Evolutionary conservation across 2,888 invertebrate genomes (phyloP), one percentile per base, ranked within the genome.

Genomic region (Thymelicus acteon): DNA sequence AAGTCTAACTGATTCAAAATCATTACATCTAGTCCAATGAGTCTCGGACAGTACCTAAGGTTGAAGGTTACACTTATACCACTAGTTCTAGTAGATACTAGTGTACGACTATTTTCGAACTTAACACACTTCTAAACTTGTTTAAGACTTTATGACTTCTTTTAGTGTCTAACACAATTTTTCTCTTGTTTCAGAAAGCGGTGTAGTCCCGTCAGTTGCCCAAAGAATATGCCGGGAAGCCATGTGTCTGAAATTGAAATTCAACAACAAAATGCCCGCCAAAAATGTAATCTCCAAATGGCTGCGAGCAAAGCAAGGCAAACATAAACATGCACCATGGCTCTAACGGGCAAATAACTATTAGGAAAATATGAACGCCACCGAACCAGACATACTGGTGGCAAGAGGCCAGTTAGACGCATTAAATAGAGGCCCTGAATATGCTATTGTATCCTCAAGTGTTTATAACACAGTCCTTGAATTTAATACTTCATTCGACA

Each of bases 251-350:
- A 86, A 85, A 87, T 81, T 81, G 82, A 82, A 86, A 84, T 87
- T 83, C 81, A 83, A 81, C 82, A 88, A 89, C 80, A 88, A 87
- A 88, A 92, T 90, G 90, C 90, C 88, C 84, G 90, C 91, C 90
- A 92, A 91, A 84, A 93, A 91, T 80, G 86, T 92, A 86, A 93
- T 93, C 83, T 91, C 87, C 77, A 91, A 91, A 91, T 93, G 93
- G 93, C 86, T 93, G 82, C 89, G 89, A 82, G 89, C 86, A 75
- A 92, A 88, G 84, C 92, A 91, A 84, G 91, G 91, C 74, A 93
- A 92, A 85, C 89, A 90, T 88, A 92, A 92, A 90, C 86, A 88
- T 81, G 82, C 85, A 88, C 85, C 87, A 92, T 92, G 93, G 86
- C 86, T 90, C 85, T 92, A 90, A 86, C 77, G 79, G 85, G 82